Evolutionary conservation across 2,113 vertebrate genomes (phyloP), one percentile per base, ranked within the genome.

Genomic region (Clarias macrocephalus): DNA sequence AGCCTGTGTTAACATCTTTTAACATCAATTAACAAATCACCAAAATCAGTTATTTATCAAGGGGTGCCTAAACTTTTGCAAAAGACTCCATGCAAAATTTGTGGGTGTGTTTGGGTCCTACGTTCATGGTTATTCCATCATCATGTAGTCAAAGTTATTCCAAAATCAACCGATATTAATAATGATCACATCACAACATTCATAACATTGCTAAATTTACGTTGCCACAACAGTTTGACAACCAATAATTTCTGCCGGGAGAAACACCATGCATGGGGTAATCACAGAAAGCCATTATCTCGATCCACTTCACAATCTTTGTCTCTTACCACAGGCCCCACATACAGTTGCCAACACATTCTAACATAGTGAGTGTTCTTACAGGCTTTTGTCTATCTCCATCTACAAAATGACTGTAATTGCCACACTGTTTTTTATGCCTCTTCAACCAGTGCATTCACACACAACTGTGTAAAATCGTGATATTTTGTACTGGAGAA

Each of bases 221-320:
- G 7, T 48, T 48, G 48, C 48, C 48, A 48, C 48, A 48, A 48
- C 48, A 48, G 48, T 48, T 48, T 48, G 48, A 48, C 48, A 48
- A 48, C 48, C 48, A 48, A 48, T 48, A 48, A 48, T 48, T 48
- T 7, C 48, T 48, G 7, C 48, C 48, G 6, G 48, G 48, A 87
- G 33, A 85, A 83, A 89, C 89, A 89, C 87, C 90, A 82, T 90
- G 79, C 76, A 90, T 66, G 85, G 86, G 86, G 90, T 92, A 93
- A 94, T 93, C 88, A 91, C 84, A 86, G 85, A 83, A 68, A 89
- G 87, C 92, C 90, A 93, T 93, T 92, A 93, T 88, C 88, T 80
- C 88, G 75, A 91, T 91, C 91, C 90, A 92, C 89, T 80, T 63
- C 84, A 89, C 66, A 28, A 91, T 88, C 90, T 89, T 81, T 54